A percentile compares a stretch with the other conserved stretches of the same genome.
phyloP scores from a whole-genome alignment of 1,140 invertebrate genomes.

The Heliconius nattereri region DNA sequence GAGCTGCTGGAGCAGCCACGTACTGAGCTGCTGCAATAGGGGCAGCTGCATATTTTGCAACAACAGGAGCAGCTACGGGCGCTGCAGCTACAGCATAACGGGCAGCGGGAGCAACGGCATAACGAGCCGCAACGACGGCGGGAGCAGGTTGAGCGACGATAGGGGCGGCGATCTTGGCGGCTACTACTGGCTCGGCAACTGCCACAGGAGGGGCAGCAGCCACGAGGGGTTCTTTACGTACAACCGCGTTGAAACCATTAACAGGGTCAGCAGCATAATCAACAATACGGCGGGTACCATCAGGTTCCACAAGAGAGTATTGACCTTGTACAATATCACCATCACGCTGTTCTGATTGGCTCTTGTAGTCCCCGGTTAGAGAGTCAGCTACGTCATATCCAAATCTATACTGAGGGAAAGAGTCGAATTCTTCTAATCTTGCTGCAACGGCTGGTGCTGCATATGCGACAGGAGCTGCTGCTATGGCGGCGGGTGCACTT shows the following conservation, averaged over 20 bases:
- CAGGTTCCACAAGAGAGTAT: constrained; percentile 83
- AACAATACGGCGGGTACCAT: constrained; percentile 78
- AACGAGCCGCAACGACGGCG: constrained; percentile 42
- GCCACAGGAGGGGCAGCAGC: constrained; percentile 61
- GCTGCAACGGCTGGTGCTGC: constrained; percentile 62
- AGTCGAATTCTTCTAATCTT: constrained; percentile 82
- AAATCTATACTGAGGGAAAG: constrained; percentile 83
- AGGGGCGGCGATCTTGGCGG: constrained; percentile 30
- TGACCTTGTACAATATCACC: constrained; percentile 84
- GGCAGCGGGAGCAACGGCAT: constrained; percentile 47
- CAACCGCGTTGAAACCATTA: constrained; percentile 65
- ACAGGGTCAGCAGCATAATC: constrained; percentile 70
- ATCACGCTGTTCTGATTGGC: constrained; percentile 82
- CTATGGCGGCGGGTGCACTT: constrained; percentile 61
- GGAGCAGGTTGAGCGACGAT: constrained; percentile 37
- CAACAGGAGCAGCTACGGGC: constrained; percentile 42
- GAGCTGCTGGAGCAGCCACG: constrained; percentile 42
- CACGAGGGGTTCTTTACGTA: constrained; percentile 10
- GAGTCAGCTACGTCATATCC: constrained; percentile 84
- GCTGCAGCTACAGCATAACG: constrained; percentile 43
- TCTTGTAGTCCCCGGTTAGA: constrained; percentile 84
- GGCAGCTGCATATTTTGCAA: constrained; percentile 43
- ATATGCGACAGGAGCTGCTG: constrained; percentile 64
- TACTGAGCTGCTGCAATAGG: constrained; percentile 46
- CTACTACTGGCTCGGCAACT: constrained; percentile 53